Conservation (phyloP, 2,888 invertebrate genomes). For the Dryobotodes eremita region DNA sequence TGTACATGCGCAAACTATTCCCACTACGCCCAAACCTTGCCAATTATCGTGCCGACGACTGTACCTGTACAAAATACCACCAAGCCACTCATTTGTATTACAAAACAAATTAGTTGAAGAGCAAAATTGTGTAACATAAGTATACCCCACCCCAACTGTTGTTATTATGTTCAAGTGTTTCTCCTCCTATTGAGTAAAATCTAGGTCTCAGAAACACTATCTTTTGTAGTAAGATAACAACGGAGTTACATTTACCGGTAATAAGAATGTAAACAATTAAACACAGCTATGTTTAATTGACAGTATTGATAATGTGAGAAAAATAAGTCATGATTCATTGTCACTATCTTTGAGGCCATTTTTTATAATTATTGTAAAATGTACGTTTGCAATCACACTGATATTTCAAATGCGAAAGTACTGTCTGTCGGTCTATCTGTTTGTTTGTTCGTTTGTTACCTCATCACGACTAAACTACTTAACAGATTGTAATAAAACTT, state of each 20-base stretch:
- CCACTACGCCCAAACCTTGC: too few relatives aligned
- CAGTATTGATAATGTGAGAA: conserved; percentile 39
- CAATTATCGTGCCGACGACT: too few relatives aligned
- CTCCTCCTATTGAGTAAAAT: conserved; percentile 25
- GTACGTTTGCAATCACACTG: not conserved
- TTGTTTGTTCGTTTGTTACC: not conserved
- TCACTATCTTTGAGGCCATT: conserved; percentile 30
- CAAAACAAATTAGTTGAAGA: not conserved
- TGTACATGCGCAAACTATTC: too few relatives aligned
- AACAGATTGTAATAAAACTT: not conserved
- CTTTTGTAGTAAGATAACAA: conserved; percentile 33
- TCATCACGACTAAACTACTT: not conserved
- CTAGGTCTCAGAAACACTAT: conserved; percentile 38
- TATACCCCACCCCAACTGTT: not conserved
- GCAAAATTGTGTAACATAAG: conserved; percentile 3
- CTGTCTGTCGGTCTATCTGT: not conserved
- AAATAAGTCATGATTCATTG: conserved; percentile 51
- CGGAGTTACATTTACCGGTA: conserved; percentile 17
- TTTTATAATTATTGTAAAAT: conserved; percentile 14
- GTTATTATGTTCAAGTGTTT: conserved; percentile 21
- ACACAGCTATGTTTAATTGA: conserved; percentile 38
- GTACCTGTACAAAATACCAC: too few relatives aligned
- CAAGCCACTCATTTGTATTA: not conserved
- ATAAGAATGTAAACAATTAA: conserved; percentile 31
- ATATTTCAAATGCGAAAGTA: not conserved